Percentiles rank a stretch among this genome's conserved stretches.
Conservation (phyloP, 2,113 vertebrate species). For the Dolichotis patagonum region DNA sequence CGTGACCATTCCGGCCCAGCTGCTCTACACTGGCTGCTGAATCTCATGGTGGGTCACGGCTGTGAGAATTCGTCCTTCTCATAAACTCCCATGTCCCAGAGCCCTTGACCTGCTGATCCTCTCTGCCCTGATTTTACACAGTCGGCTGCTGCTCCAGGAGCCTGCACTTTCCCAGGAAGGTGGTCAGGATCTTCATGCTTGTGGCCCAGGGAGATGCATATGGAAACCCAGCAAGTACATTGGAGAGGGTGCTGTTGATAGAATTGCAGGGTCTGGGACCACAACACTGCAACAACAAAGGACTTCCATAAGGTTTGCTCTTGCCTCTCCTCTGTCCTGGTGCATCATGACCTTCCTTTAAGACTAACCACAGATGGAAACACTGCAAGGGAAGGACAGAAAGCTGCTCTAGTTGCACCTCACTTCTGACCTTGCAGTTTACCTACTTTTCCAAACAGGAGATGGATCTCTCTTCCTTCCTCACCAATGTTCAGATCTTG, state of each 20-base stretch:
- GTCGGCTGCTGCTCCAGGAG: not conserved
- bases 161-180: not conserved
- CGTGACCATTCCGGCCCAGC: not conserved
- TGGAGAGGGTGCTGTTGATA: not conserved
- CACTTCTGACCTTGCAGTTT: not conserved
- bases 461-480: not conserved
- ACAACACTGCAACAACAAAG: too few relatives aligned
- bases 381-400: not conserved
- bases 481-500: not conserved
- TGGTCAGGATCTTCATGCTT: not conserved
- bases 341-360: accelerated
- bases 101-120: not conserved
- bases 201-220: too few relatives aligned
- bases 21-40: not conserved
- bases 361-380: not conserved
- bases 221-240: not conserved
- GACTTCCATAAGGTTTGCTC: too few relatives aligned
- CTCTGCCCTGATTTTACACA: not conserved
- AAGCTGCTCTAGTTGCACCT: not conserved
- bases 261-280: not conserved
- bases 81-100: not conserved
- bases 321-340: not conserved
- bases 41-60: not conserved
- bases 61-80: not conserved
- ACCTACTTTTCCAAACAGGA: too few relatives aligned